phyloP scores from a whole-genome alignment of 2,888 invertebrate species.

The Dromius quadrimaculatus region DNA sequence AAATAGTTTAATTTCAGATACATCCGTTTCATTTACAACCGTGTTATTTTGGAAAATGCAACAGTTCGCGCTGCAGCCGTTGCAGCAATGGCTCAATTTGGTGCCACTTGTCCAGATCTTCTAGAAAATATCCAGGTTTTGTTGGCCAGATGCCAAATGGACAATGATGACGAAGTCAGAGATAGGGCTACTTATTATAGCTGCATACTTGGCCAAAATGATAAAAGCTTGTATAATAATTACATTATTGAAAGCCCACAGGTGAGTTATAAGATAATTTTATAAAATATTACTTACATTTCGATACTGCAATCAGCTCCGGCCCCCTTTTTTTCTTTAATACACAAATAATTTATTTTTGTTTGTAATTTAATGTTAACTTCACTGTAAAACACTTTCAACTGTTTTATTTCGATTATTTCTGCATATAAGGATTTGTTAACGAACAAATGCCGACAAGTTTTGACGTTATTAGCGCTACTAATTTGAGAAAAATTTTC shows the following conservation, averaged over 20 bases:
- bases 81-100: slow-evolving; percentile 97
- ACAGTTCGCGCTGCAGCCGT: slow-evolving; percentile 97
- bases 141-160: slow-evolving; percentile 89
- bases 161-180: slow-evolving; percentile 98
- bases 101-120: slow-evolving; percentile 92
- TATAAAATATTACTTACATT: no score
- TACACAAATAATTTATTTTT: no score
- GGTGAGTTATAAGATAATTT: slow-evolving; percentile 60
- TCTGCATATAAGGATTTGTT: no score
- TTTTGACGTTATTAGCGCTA: no score
- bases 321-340: no score
- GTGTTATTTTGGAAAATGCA: slow-evolving; percentile 96
- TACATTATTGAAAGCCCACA: slow-evolving; percentile 82
- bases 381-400: no score
- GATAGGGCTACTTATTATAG: slow-evolving; percentile 98
- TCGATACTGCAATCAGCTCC: no score
- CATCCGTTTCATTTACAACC: slow-evolving; percentile 87
- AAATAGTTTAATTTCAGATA: slow-evolving; percentile 67
- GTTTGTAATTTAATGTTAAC: no score
- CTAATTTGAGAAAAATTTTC: no score
- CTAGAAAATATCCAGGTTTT: slow-evolving; percentile 87
- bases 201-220: slow-evolving; percentile 81
- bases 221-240: slow-evolving; percentile 78
- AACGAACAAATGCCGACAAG: no score
- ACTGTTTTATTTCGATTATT: no score